Base-by-base conservation (phyloP, 2,113 vertebrate genomes). In the Podiceps cristatus region DNA sequence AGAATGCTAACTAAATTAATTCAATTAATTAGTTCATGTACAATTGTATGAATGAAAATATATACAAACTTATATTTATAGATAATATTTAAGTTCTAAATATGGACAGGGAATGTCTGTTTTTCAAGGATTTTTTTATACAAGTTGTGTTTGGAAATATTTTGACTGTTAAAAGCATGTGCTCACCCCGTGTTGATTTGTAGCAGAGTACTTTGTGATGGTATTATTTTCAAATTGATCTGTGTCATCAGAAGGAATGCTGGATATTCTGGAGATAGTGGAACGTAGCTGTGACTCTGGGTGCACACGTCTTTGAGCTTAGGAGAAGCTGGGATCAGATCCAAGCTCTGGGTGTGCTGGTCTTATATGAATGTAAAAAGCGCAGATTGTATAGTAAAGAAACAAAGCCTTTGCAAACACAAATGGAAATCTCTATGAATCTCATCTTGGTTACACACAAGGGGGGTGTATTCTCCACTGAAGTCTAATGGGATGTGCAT, bases 401-500 rank as follows among this genome's bases (percentile, higher is more conserved):
- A 95, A 91, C 79, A 95, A 91, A 89, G 82, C 67, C 86, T 92
- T 96, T 97, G 84, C 96, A 96, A 97, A 95, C 93, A 87, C 82
- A 93, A 96, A 97, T 96, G 82, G 90, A 96, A 96, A 96, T 96
- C 81, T 97, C 80, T 96, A 90, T 95, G 80, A 67, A 86, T 97
- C 92, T 86, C 89, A 93, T 47, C 73, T 88, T 53, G 49, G 47
- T 90, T 95, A 84, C 78, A 71, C 96, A 90, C 88, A 94, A 96
- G 94, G 88, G 94, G 80, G 47, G 89, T 95, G 42, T 90, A 91
- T 96, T 96, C 96, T 96, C 79, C 92, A 74, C 92, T 96, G 93
- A 50, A 95, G 42, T 82, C 94, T 98, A 96, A 98, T 96, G 96
- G 88, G 87, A 81, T 96, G 17, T 97, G 94, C 93, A 96, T 91